Conservation (phyloP, 2,888 invertebrate species). For the Cryptosula pallasiana region DNA sequence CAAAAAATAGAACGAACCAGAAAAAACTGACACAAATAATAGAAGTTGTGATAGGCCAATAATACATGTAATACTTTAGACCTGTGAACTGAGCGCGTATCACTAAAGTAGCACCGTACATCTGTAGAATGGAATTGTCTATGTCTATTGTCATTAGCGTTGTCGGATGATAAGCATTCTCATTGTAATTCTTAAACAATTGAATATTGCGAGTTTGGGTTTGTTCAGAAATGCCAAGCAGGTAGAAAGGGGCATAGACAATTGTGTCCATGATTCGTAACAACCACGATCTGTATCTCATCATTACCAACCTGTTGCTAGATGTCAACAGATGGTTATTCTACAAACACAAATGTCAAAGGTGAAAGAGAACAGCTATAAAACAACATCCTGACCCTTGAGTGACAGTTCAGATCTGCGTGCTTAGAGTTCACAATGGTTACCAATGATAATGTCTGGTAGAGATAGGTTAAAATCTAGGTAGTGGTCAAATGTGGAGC, state of each 20-base stretch:
- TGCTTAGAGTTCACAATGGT: too few species aligned
- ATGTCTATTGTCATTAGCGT: neutral
- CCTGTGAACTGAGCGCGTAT: neutral
- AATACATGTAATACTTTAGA: conserved; percentile 4
- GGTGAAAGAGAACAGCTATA: too few species aligned
- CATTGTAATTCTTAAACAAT: neutral
- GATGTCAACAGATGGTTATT: neutral
- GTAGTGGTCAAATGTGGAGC: too few species aligned
- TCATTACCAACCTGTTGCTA: conserved; percentile 11
- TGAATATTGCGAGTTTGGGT: neutral
- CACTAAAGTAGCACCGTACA: neutral
- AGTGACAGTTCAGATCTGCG: too few species aligned
- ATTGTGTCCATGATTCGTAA: conserved; percentile 9
- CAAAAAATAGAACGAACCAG: neutral
- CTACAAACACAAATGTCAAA: conserved; percentile 18
- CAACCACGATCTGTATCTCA: conserved; percentile 21
- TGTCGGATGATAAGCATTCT: conserved; percentile 10
- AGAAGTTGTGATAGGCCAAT: conserved; percentile 8
- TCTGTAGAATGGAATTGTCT: neutral
- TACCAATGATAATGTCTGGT: too few species aligned
- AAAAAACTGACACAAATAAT: neutral
- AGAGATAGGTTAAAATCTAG: too few species aligned
- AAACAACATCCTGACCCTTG: too few species aligned
- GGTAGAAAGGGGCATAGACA: conserved; percentile 21
- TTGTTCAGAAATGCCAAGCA: conserved; percentile 16